Base-by-base conservation (phyloP, 2,888 invertebrate genomes). In the Lepidocyrtinus sp. region DNA sequence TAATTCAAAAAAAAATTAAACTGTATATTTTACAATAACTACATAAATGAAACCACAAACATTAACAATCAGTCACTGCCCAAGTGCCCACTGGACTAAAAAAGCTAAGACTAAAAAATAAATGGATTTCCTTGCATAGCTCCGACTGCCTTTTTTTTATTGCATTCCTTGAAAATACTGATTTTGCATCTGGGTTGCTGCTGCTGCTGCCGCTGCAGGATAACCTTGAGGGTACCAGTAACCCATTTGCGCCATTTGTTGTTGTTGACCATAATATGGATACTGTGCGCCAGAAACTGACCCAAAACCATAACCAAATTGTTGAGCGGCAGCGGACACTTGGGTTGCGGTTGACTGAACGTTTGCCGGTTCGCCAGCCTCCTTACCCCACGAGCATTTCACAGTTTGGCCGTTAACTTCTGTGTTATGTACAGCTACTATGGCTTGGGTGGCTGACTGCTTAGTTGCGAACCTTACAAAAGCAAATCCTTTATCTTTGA, bases 361-460 rank as follows among this genome's bases (percentile, higher is more conserved):
- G 72, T 87, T 87, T 25, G 87, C 87, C 69, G 87, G 87, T 67
- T 87, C 87, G 62, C 87, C 87, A 46, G 87, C 87, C 59, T 99
- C 98, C 90, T 98, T 98, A 68, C 99, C 99, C 99, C 99, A 99
- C 90, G 98, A 98, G 91, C 99, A 99, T 91, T 99, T 98, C 70
- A 99, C 97, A 86, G 93, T 93, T 88, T 97, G 96, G 81, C 98
- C 98, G 88, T 95, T 95, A 87, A 99, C 94, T 90, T 98, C 98
- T 86, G 96, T 95, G 88, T 97, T 98, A 90, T 99, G 97, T 89
- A 97, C 94, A 74, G 94, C 94, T 90, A 98, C 97, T 88, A 99
- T 99, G 86, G 99, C 99, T 89, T 96, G 96, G 84, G 98, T 96
- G 69, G 99, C 99, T 65, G 96, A 94, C 90, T 99, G 98, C 90